Evolutionary conservation across 1,140 invertebrate species (phyloP).

Genomic region (Brachionus manjavacas): DNA sequence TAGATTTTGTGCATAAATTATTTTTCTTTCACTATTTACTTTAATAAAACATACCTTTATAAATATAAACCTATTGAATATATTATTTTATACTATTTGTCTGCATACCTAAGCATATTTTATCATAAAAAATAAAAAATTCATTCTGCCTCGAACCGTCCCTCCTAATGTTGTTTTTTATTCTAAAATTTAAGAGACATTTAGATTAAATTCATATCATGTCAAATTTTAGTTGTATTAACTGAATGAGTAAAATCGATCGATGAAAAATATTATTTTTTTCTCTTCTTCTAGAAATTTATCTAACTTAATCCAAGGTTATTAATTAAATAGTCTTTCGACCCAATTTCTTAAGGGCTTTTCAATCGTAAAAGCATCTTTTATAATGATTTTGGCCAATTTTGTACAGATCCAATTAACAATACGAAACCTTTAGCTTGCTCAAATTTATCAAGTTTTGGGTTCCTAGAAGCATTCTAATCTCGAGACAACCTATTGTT

Average conservation of each 20-base stretch:
- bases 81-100: background rate
- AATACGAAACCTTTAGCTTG: background rate
- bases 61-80: background rate
- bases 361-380: background rate
- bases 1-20: background rate
- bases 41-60: background rate
- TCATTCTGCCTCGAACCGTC: background rate
- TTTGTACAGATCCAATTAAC: background rate
- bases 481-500: background rate
- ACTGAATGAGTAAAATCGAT: background rate
- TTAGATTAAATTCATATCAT: background rate
- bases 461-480: background rate
- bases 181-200: background rate
- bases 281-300: background rate
- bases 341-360: background rate
- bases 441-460: background rate
- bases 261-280: background rate
- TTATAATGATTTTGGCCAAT: background rate
- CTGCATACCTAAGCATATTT: background rate
- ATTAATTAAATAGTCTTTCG: background rate
- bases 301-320: background rate
- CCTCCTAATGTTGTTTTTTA: background rate
- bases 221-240: background rate
- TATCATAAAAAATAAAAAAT: background rate
- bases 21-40: background rate